phyloP scores from a whole-genome alignment of 1,140 invertebrate genomes.

The Halyomorpha halys region DNA sequence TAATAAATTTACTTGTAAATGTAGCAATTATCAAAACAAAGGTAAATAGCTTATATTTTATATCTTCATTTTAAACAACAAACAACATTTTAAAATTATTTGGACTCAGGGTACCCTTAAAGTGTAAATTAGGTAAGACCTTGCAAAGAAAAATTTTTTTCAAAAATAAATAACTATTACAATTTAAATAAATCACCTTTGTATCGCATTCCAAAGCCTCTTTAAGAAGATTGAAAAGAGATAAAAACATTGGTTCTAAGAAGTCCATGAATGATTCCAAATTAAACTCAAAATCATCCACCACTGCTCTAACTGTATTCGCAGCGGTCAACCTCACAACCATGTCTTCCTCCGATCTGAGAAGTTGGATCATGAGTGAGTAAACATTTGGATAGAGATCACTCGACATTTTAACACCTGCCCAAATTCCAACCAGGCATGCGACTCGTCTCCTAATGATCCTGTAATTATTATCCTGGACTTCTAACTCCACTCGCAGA shows the following conservation, averaged over 20 bases:
- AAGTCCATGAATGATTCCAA: constrained; percentile 74
- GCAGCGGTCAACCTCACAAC: constrained; percentile 74
- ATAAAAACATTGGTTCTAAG: constrained; percentile 61
- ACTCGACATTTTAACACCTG: constrained; percentile 71
- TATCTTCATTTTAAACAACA: no score
- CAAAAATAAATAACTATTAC: no score
- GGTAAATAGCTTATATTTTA: no score
- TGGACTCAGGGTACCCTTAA: no score
- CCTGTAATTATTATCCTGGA: constrained; percentile 72
- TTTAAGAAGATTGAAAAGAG: constrained; percentile 73
- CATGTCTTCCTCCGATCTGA: constrained; percentile 62
- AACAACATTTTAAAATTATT: no score
- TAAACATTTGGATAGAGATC: constrained; percentile 71
- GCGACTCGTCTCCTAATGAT: constrained; percentile 80
- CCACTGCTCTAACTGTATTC: constrained; percentile 60
- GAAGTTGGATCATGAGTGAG: constrained; percentile 58
- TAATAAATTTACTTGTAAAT: no score
- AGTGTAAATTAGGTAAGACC: no score
- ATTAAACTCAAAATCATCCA: constrained; percentile 89
- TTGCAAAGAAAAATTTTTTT: no score
- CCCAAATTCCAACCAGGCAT: constrained; percentile 79
- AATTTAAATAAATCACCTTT: constrained; percentile 61
- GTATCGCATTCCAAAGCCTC: constrained; percentile 86
- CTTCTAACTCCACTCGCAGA: constrained; percentile 68
- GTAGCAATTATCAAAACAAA: no score